These are phyloP conservation scores for Anguilla megastoma DNA, from an alignment of 2,797 vertebrate genomes.

Conservation along the genomic window DNA sequence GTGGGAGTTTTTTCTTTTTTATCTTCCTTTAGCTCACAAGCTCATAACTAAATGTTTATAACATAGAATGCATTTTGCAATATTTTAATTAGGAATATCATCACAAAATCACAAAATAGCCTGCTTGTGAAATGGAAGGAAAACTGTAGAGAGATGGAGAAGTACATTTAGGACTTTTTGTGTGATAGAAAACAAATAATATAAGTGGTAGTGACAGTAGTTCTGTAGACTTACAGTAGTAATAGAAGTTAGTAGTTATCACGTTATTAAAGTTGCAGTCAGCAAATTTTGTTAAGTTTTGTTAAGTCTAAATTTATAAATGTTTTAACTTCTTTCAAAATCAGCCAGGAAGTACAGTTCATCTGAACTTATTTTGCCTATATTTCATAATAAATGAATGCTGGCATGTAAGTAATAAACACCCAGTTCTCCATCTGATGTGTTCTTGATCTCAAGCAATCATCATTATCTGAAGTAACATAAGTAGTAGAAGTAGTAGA, in stretches of 20 bases:
- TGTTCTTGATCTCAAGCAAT: not conserved
- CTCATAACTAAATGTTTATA: not conserved
- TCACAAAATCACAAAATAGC: not conserved
- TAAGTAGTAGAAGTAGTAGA: not conserved
- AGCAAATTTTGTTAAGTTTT: not conserved
- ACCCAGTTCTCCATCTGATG: not conserved
- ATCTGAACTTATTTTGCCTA: not conserved
- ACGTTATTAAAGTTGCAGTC: not conserved
- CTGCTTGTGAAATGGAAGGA: slow-evolving; percentile 3
- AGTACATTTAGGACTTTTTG: not conserved
- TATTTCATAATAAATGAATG: not conserved
- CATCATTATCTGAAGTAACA: not conserved
- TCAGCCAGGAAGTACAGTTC: not conserved
- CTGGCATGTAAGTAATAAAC: not conserved
- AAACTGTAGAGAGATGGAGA: not conserved
- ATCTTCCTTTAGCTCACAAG: not conserved
- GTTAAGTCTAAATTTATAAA: slow-evolving; percentile 25
- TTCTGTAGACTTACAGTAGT: not conserved
- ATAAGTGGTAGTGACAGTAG: not conserved
- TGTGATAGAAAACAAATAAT: not conserved
- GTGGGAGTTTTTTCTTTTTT: not conserved
- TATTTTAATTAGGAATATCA: not conserved
- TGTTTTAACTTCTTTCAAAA: slow-evolving; percentile 33
- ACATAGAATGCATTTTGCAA: not conserved
- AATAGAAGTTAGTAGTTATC: not conserved